Evolutionary conservation across 2,113 vertebrate genomes (phyloP), one percentile per base, ranked within the genome.

Genomic region (Cebidichthys violaceus): DNA sequence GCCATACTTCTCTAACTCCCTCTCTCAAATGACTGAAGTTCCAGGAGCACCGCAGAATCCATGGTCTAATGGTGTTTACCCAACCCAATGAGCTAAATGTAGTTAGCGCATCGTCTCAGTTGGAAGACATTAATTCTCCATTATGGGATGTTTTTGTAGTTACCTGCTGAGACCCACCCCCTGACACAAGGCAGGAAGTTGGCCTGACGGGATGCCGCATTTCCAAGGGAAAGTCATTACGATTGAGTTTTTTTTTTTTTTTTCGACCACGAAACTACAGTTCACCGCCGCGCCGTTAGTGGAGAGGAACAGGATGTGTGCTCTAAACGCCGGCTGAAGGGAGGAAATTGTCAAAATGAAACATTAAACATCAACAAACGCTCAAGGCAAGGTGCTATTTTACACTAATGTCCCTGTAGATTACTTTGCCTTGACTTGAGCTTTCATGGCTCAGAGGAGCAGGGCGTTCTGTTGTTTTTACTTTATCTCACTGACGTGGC

Each of bases 121-220:
- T 88, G 91, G 94, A 95, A 82, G 87, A 93, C 94, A 95, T 95
- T 95, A 93, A 92, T 92, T 93, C 90, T 93, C 91, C 94, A 95
- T 96, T 95, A 95, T 80, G 84, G 84, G 90, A 83, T 86, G 86
- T 90, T 91, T 73, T 85, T 89, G 87, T 77, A 61, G 84, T 86
- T 91, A 93, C 93, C 94, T 94, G 93, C 93, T 92, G 95, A 79
- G 92, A 73, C 79, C 86, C 79, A 79, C 82, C 88, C 81, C 55
- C 62, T 66, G 76, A 86, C 81, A 89, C 86, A 37, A 89, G 73
- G 89, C 84, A 83, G 83, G 83, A 79, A 85, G 83, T 80, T 65
- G 20, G 72, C 77, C 68, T 84, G 66, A 77, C 55, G 6, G 84
- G 81, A 75, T 43, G 81, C 59, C 45, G 31, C 79, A 74, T 85